Conservation (phyloP, 1,140 invertebrate genomes). For the Melitaea cinxia region DNA sequence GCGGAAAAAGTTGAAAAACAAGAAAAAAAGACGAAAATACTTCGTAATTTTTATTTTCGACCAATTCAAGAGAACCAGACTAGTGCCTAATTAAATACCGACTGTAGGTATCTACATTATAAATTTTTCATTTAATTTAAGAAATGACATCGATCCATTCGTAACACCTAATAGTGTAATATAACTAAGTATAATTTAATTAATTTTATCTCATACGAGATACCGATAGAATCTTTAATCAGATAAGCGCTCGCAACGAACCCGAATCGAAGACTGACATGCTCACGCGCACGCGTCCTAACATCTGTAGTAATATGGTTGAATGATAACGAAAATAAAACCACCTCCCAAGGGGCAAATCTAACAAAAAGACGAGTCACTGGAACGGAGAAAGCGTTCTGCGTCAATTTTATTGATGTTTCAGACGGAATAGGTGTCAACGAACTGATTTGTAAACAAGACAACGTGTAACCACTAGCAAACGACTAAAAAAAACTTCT, state of each 20-base stretch:
- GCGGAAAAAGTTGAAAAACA: slow-evolving; percentile 26
- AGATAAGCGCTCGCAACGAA: slow-evolving; percentile 65
- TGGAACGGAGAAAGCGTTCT: slow-evolving; percentile 17
- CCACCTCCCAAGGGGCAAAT: slow-evolving; percentile 63
- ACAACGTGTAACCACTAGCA: not conserved
- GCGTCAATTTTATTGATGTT: slow-evolving; percentile 3
- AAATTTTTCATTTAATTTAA: not conserved
- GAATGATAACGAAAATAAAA: slow-evolving; percentile 79
- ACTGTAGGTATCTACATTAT: not conserved
- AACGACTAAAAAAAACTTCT: too few species aligned
- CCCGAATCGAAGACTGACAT: slow-evolving; percentile 61
- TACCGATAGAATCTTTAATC: slow-evolving; percentile 35
- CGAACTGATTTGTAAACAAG: slow-evolving; percentile 26
- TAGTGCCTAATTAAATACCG: not conserved
- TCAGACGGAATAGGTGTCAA: slow-evolving; percentile 23
- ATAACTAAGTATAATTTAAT: not conserved
- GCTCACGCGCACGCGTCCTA: slow-evolving; percentile 58
- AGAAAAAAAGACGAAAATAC: slow-evolving; percentile 13
- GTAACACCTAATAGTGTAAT: not conserved
- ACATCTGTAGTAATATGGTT: slow-evolving; percentile 63
- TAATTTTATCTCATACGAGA: slow-evolving; percentile 30
- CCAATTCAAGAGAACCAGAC: not conserved
- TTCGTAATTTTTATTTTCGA: not conserved
- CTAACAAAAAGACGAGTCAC: slow-evolving; percentile 46
- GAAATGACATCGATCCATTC: not conserved